phyloP scores from a whole-genome alignment of 2,113 vertebrate genomes.

The Bettongia penicillata region DNA sequence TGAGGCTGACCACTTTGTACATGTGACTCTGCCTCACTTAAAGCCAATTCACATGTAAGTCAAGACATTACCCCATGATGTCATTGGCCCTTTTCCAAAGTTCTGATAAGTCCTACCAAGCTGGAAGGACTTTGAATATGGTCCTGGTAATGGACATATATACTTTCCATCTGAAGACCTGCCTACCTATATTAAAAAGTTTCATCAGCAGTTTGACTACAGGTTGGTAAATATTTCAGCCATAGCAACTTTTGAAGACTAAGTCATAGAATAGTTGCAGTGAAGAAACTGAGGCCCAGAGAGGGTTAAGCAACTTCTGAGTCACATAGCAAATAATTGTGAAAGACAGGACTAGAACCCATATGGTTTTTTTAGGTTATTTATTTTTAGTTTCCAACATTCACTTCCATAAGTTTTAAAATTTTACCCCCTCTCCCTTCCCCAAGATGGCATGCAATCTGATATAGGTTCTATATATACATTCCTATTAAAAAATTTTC shows the following conservation, averaged over 20 bases:
- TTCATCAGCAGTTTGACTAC: background rate
- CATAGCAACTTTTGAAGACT: background rate
- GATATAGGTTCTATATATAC: no score
- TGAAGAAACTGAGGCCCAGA: background rate
- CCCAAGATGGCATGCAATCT: no score
- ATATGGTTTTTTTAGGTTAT: no score
- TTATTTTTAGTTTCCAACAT: no score
- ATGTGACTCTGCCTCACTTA: background rate
- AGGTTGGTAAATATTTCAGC: background rate
- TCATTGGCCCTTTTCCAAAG: background rate
- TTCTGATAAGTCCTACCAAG: background rate
- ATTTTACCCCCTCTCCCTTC: no score
- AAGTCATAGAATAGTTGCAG: background rate
- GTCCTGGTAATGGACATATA: background rate
- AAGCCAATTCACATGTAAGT: background rate
- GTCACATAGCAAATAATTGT: slow-evolving; percentile 19
- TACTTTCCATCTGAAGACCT: background rate
- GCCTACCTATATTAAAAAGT: background rate
- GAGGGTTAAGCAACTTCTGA: background rate
- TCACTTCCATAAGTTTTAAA: no score
- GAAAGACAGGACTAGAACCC: slow-evolving; percentile 19
- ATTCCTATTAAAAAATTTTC: no score
- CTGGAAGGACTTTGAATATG: background rate
- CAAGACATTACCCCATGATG: background rate
- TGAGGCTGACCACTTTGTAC: background rate